Base-by-base conservation (phyloP, 2,113 vertebrate species). In the Catagonus wagneri region DNA sequence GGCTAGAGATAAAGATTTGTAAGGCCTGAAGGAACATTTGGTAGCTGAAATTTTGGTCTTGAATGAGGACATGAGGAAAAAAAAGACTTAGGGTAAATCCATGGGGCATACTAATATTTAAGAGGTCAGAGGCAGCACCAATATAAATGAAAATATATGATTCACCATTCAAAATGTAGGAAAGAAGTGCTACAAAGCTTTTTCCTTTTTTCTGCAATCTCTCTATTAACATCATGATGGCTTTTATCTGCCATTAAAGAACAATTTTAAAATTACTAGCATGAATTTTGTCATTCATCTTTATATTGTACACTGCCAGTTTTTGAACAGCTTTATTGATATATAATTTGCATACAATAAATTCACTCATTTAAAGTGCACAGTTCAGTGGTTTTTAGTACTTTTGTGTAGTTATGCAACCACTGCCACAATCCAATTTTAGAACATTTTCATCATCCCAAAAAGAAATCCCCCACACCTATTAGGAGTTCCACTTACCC, bases 371-470 rank as follows among this genome's bases (percentile, higher is more conserved):
- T 83, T 79, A 74, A 93, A 60, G 71, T 69, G 27, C 27, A 25
- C 22, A 54, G 36, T 66, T 80, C 60, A 54, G 72, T 61, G 65
- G 50, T 79, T 78, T 92, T 88, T 79, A 79, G 69, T 87, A 74
- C 66, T n/a, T 87, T 93, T 71, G 87, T 58, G 76, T 32, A 94
- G 27, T 56, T 95, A 71, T 36, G 19, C 22, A 93, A 80, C 58
- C 14, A 80, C 90, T 61, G 90, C 65, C 80, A 79, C 63, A 69
- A 88, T 72, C 61, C 89, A 97, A 96, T 93, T 93, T 96, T 79
- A 94, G 76, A 87, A 68, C 23, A 72, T 89, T 92, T 92, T 76
- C 27, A 89, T 66, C 63, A 92, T 76, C 27, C 23, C 10, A 14
- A 50, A 90, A 90, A 90, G 63, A 90, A 94, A 80, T 52, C 52